Conservation (phyloP, 30 jellyfish, hydroid and myxozoan genomes). For the Aurelia sp. region DNA sequence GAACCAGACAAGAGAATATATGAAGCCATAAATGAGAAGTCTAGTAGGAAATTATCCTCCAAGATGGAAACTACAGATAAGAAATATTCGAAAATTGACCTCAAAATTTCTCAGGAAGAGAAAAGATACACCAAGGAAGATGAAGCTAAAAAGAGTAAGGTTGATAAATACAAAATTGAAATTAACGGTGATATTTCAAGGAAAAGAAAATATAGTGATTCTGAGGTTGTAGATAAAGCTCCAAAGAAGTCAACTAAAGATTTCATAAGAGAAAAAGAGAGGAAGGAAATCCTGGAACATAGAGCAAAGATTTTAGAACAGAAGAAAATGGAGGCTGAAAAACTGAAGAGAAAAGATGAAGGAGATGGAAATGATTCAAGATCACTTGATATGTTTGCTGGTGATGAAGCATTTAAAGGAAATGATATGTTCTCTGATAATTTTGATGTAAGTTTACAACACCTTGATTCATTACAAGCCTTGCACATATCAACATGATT, state of each 20-base stretch:
- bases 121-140: not conserved
- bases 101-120: not conserved
- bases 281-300: slow-evolving; percentile 29
- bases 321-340: slow-evolving; percentile 24
- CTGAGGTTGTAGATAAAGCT: not conserved
- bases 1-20: not conserved
- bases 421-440: slow-evolving; percentile 92
- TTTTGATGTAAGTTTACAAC: slow-evolving; percentile 73
- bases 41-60: not conserved
- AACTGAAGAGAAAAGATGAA: slow-evolving; percentile 23
- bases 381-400: slow-evolving; percentile 95
- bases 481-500: no score
- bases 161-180: not conserved
- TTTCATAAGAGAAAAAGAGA: slow-evolving; percentile 22
- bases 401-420: slow-evolving; percentile 80
- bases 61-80: not conserved
- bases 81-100: not conserved
- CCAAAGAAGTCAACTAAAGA: not conserved
- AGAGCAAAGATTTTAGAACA: slow-evolving; percentile 43
- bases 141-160: not conserved
- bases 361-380: slow-evolving; percentile 17
- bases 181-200: not conserved
- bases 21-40: not conserved
- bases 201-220: not conserved
- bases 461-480: no score